Percentiles rank a stretch among this genome's conserved stretches.
phyloP scores from a whole-genome alignment of 1,140 invertebrate genomes.

The Bombyx mandarina region DNA sequence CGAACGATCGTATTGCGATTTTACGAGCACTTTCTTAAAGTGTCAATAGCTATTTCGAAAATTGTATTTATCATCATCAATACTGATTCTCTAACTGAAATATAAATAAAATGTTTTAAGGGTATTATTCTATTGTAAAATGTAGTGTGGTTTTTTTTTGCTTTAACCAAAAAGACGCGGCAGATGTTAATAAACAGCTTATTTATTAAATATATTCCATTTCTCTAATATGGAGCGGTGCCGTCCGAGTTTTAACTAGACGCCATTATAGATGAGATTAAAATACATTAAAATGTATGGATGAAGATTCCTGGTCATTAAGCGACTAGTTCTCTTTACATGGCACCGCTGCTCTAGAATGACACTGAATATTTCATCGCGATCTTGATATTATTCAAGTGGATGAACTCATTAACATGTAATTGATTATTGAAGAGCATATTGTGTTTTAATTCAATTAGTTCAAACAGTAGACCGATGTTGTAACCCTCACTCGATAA shows the following conservation, averaged over 20 bases:
- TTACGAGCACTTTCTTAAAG: no score
- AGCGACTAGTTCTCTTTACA: constrained; percentile 10
- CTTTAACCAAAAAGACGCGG: no score
- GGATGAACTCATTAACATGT: constrained; percentile 17
- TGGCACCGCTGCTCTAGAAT: constrained; percentile 8
- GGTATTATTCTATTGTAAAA: no score
- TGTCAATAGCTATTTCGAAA: no score
- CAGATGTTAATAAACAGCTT: no score
- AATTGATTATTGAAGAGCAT: constrained; percentile 5
- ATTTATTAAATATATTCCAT: no score
- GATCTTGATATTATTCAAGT: constrained; percentile 27
- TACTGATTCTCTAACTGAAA: not conserved
- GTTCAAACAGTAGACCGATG: no score
- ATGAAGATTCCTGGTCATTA: constrained; percentile 19
- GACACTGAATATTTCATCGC: constrained; percentile 33
- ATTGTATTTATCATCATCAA: not conserved
- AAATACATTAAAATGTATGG: constrained; percentile 25
- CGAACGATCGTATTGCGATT: no score
- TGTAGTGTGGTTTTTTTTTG: no score
- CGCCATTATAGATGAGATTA: not conserved
- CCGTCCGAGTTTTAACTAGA: no score
- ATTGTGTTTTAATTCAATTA: not conserved
- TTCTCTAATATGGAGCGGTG: no score
- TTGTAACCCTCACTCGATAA: no score
- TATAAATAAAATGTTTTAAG: not conserved